Percentiles rank a stretch among this genome's conserved stretches.
Evolutionary conservation across 2,113 vertebrate genomes (phyloP).

Genomic region (Tapirus terrestris): DNA sequence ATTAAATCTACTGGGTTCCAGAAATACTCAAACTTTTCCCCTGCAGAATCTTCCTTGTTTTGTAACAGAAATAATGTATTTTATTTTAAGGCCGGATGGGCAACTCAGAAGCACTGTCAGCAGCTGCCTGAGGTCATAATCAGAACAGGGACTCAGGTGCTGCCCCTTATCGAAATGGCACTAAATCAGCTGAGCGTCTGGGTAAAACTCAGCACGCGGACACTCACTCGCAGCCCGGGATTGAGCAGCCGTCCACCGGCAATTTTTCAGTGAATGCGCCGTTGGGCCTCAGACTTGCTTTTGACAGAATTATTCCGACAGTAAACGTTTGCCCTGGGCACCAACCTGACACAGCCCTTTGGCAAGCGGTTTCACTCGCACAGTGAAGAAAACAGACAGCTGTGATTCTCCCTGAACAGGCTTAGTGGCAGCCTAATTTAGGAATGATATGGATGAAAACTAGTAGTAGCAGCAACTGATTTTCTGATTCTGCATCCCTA

Average conservation of each 20-base stretch:
- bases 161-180: neutral
- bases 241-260: neutral
- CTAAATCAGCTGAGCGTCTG: accelerated
- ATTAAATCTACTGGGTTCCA: neutral
- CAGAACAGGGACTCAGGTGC: neutral
- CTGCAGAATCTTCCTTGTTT: neutral
- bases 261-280: neutral
- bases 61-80: neutral
- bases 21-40: neutral
- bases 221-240: neutral
- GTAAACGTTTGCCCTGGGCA: neutral
- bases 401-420: no score
- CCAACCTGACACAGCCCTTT: neutral
- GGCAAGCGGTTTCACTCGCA: neutral
- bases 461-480: neutral
- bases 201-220: neutral
- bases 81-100: neutral
- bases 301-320: neutral
- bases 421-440: neutral
- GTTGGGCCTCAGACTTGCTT: neutral
- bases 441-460: neutral
- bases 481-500: neutral
- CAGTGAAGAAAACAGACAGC: neutral
- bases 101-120: neutral
- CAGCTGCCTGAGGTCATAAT: neutral